Conservation (phyloP, 2,888 invertebrate genomes). For the Dendrolimus houi region DNA sequence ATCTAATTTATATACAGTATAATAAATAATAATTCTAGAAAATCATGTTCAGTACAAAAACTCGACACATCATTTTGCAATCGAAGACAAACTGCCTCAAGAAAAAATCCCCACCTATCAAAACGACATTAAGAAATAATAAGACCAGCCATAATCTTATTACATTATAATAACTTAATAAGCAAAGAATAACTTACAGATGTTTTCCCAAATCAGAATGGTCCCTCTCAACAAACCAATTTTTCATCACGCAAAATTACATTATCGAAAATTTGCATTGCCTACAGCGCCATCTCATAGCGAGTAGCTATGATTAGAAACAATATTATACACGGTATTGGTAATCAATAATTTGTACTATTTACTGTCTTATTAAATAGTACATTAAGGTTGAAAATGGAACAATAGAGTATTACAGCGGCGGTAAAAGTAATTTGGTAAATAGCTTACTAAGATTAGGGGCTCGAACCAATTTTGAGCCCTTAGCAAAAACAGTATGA, state of each 20-base stretch:
- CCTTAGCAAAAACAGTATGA: conserved; percentile 73
- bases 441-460: conserved; percentile 55
- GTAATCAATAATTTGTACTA: conserved; percentile 6
- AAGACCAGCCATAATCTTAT: conserved; percentile 64
- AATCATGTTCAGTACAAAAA: no score
- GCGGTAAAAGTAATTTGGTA: conserved; percentile 31
- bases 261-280: conserved; percentile 69
- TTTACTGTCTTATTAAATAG: conserved; percentile 4
- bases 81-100: no score
- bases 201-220: conserved; percentile 63
- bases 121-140: conserved; percentile 68
- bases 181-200: conserved; percentile 57
- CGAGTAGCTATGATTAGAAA: conserved; percentile 35
- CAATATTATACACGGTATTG: conserved; percentile 19
- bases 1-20: no score
- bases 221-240: conserved; percentile 31
- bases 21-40: no score
- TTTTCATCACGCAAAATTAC: conserved; percentile 68
- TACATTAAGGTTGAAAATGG: conserved; percentile 22
- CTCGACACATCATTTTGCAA: no score
- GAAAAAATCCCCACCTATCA: conserved; percentile 37
- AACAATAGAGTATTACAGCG: conserved; percentile 9
- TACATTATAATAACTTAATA: conserved; percentile 56
- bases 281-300: conserved; percentile 66
- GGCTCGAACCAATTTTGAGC: conserved; percentile 47